phyloP scores from a whole-genome alignment of 2,888 invertebrate species.

The Thera britannica region DNA sequence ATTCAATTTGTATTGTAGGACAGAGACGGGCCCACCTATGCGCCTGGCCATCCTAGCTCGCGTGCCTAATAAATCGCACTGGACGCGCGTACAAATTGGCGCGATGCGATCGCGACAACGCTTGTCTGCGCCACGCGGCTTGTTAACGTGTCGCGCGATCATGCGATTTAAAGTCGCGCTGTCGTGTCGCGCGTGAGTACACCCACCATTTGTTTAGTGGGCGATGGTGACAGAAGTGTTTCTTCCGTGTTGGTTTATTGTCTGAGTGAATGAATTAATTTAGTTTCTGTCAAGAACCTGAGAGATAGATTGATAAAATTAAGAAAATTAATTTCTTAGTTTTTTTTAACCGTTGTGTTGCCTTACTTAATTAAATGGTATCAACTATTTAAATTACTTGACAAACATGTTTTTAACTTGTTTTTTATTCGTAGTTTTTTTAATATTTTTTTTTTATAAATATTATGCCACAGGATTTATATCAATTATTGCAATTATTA shows the following conservation, averaged over 20 bases:
- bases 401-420: too few relatives aligned
- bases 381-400: too few relatives aligned
- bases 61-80: constrained; percentile 75
- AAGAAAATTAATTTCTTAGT: too few relatives aligned
- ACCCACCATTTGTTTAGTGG: constrained; percentile 36
- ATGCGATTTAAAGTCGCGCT: constrained; percentile 41
- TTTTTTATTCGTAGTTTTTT: too few relatives aligned
- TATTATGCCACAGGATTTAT: too few relatives aligned
- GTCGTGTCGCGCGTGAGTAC: constrained; percentile 35
- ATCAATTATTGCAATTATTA: too few relatives aligned
- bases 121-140: constrained; percentile 62
- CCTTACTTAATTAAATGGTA: background rate
- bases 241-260: constrained; percentile 19
- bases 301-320: too few relatives aligned
- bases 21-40: constrained; percentile 60
- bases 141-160: constrained; percentile 66
- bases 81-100: constrained; percentile 81
- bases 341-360: too few relatives aligned
- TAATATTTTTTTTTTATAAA: too few relatives aligned
- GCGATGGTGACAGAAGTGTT: constrained; percentile 7
- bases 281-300: background rate
- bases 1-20: background rate
- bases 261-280: background rate
- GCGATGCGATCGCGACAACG: constrained; percentile 61
- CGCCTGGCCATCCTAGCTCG: constrained; percentile 57